Percentiles rank a stretch among this genome's conserved stretches.
phyloP scores from a whole-genome alignment of 2,888 invertebrate species.

The Hydropsyche betteni region DNA sequence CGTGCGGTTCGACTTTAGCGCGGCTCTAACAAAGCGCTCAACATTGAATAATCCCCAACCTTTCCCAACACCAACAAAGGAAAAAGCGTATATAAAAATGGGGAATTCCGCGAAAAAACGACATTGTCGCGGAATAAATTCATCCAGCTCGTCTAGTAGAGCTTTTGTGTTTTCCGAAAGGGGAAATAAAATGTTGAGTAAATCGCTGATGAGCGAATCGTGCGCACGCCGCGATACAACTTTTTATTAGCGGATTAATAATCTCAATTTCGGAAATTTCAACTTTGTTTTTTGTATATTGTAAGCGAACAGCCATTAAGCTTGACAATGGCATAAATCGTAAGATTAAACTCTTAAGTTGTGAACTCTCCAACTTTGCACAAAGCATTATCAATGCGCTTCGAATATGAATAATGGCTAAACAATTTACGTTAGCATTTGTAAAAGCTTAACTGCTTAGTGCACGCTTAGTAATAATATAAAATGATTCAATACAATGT shows the following conservation, averaged over 20 bases:
- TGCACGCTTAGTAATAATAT: no score
- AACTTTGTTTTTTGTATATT: no score
- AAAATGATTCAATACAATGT: no score
- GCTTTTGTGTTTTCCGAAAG: neutral
- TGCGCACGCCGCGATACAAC: neutral
- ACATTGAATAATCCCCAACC: constrained; percentile 22
- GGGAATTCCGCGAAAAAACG: neutral
- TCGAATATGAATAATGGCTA: no score
- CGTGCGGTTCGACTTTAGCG: constrained; percentile 6
- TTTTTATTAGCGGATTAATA: neutral
- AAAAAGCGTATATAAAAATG: constrained; percentile 8
- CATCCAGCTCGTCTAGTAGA: neutral
- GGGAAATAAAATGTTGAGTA: constrained; percentile 1
- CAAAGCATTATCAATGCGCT: no score
- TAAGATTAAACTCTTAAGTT: no score
- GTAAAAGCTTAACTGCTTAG: no score
- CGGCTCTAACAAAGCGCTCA: constrained; percentile 5
- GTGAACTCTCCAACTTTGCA: no score
- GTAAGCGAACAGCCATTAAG: no score
- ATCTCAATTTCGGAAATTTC: no score
- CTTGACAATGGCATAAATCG: no score
- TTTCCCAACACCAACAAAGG: constrained; percentile 15
- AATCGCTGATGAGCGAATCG: neutral
- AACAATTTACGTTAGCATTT: no score
- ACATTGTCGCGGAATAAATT: constrained; percentile 7